Evolutionary conservation across 2,797 vertebrate genomes (phyloP), one percentile per base, ranked within the genome.

Genomic region (Syndactyla subalaris): DNA sequence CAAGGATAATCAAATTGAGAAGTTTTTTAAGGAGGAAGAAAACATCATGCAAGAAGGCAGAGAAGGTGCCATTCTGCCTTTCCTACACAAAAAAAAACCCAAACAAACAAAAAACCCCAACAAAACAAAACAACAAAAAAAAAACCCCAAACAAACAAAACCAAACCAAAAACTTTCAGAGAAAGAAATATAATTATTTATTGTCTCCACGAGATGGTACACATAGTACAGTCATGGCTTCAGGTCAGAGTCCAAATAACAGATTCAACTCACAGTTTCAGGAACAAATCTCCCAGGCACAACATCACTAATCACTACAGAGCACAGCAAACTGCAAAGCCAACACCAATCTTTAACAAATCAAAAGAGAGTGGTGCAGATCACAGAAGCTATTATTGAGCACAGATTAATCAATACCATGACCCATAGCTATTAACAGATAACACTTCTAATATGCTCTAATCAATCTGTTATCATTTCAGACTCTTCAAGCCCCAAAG

Each of bases 401-500:
- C 58, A 30, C 38, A 65, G 8, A 71, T 71, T 21, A 57, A 83
- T 38, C 45, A 63, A 51, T 71, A 57, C 10, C 17, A 26, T 45
- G 21, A 45, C 32, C 38, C 32, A 63, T 7, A 51, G n/a, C 62
- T 58, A 27, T 45, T 38, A 71, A 51, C 22, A 66, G 23, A 49
- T 30, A 6, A 51, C 0, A 70, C n/a, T 89, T 70, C 9, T 51
- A 18, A 22, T 45, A 58, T 45, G 18, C 4, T 58, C 3, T 71
- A 36, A 45, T 51, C 38, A 89, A 13, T 39, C 23, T 45, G 24
- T 36, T 48, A 57, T 39, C 10, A 34, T 30, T n/a, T 52, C 58
- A 58, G 58, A 38, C 4, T 49, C 65, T 58, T 30, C 14, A 19
- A 51, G n/a, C 8, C 43, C 11, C 0, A 0, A n/a, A 30, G 14